Percentiles rank a stretch among this genome's conserved stretches.
These are phyloP conservation scores for Lepisosteus oculatus DNA, from an alignment of 2,113 vertebrate species.

Conservation along the genomic window DNA sequence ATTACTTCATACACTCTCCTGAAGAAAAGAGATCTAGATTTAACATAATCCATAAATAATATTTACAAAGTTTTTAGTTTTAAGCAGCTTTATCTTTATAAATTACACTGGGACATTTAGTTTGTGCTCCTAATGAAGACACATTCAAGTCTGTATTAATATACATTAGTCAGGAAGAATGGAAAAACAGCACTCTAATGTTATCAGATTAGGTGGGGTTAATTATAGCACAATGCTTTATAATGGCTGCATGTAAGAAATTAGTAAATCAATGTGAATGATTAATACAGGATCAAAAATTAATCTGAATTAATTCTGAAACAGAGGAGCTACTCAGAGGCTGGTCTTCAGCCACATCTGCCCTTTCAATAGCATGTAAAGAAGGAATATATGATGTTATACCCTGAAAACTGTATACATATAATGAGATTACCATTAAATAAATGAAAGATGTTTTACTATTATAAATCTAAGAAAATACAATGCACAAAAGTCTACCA, in stretches of 20 bases:
- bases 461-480: background rate
- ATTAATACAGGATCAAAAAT: conserved; percentile 68
- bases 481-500: too few species aligned
- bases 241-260: conserved; percentile 66
- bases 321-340: conserved; percentile 53
- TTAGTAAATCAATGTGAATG: conserved; percentile 69
- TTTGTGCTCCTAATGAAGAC: conserved; percentile 60
- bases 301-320: conserved; percentile 70
- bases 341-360: conserved; percentile 51
- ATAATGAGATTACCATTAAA: too few species aligned
- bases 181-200: conserved; percentile 59
- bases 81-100: conserved; percentile 73
- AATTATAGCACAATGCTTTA: conserved; percentile 74
- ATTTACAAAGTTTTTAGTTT: conserved; percentile 69
- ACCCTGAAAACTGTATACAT: too few species aligned
- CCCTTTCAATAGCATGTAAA: conserved; percentile 46
- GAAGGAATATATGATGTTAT: conserved; percentile 19
- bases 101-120: conserved; percentile 60
- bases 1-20: too few species aligned
- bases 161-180: conserved; percentile 48
- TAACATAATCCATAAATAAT: conserved; percentile 65
- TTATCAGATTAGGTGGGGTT: conserved; percentile 76
- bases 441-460: background rate
- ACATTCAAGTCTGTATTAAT: conserved; percentile 61
- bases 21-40: conserved; percentile 65